Percentiles rank a stretch among this genome's conserved stretches.
These are phyloP conservation scores for Caradrina kadenii DNA, from an alignment of 2,888 invertebrate species.

Conservation along the genomic window DNA sequence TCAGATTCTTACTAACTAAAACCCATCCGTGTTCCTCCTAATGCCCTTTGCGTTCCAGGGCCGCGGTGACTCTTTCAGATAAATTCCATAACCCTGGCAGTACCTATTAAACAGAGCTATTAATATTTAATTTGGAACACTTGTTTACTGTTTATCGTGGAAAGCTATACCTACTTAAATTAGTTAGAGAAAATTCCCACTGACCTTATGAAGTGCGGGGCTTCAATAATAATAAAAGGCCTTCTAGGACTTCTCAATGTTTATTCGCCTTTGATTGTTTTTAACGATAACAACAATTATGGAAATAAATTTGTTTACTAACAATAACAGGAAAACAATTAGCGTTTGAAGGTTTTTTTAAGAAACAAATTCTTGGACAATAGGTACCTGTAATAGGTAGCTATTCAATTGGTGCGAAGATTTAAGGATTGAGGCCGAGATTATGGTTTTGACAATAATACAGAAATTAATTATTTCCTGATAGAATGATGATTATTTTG, in stretches of 20 bases:
- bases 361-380: neutral
- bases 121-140: neutral
- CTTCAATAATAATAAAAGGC: neutral
- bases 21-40: too few species aligned
- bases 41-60: too few species aligned
- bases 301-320: neutral
- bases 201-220: neutral
- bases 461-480: too few species aligned
- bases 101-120: neutral
- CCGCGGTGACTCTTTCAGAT: too few species aligned
- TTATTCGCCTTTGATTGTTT: conserved; percentile 6
- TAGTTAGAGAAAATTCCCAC: neutral
- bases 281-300: neutral
- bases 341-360: neutral
- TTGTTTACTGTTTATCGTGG: neutral
- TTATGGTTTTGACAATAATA: neutral
- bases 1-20: too few species aligned
- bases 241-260: conserved; percentile 1
- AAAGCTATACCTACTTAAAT: neutral
- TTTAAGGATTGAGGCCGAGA: neutral
- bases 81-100: too few species aligned
- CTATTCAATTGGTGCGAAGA: too few species aligned
- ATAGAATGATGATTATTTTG: too few species aligned
- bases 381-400: neutral
- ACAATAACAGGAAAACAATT: neutral